Evolutionary conservation across 2,888 invertebrate genomes (phyloP), one percentile per base, ranked within the genome.

Genomic region (Caenorhabditis macrosperma): DNA sequence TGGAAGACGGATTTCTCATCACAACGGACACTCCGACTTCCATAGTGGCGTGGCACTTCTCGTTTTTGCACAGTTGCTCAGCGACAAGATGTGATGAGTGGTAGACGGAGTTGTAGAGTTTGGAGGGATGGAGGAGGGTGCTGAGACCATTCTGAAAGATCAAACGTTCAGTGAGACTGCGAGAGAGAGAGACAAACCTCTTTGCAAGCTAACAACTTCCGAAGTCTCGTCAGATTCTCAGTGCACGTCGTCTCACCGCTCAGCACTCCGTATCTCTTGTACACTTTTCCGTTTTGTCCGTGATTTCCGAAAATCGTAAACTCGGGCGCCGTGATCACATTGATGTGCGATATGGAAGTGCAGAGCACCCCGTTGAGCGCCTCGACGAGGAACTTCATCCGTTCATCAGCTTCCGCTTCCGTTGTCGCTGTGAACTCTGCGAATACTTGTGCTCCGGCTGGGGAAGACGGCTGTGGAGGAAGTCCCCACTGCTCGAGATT

Each of bases 141-240:
- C 95, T 94, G 85, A 98, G 93, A 1, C 98, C 98, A 89, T 94
- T 93, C 93, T 94, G 90, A 46, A 91, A n/a, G n/a, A n/a, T n/a
- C n/a, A n/a, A 83, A 82, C 89, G 46, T 91, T 78, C 50, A 52
- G 26, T 3, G 15, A 1, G 2, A n/a, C 26, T 82, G 75, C 68
- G 22, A 12, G 28, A 33, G 17, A 22, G 15, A 55, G 17, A n/a
- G 1, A 28, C n/a, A 44, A 75, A 92, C 92, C 90, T 91, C 90
- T 91, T 95, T 95, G 92, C 99, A 99, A 0, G 99, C 98, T 54
- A 99, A 91, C 4, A 99, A 92, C 91, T 98, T 99, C 90, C 96
- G 96, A 95, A 97, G 98, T 0, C 99, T 98, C 15, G 99, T 98
- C 87, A 99, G 92, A 92, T 99, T 99, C 92, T 99, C 99, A 0